Conservation (phyloP, 2,113 vertebrate species). For the Strix aluco region DNA sequence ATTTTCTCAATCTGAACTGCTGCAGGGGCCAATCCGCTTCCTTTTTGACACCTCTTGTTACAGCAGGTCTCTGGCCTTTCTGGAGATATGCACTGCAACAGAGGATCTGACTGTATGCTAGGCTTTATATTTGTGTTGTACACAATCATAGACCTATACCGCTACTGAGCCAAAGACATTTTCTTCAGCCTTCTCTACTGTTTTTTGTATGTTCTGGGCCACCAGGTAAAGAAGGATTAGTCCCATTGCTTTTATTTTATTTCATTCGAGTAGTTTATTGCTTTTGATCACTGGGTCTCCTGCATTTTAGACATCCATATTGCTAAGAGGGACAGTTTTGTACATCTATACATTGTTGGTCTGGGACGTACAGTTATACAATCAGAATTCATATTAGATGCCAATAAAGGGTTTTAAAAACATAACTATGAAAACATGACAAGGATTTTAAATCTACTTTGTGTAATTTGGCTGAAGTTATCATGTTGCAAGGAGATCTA, state of each 20-base stretch:
- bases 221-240: background rate
- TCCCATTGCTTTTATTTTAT: background rate
- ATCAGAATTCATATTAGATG: constrained; percentile 8
- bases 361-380: background rate
- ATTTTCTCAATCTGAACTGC: background rate
- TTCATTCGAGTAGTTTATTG: background rate
- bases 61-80: background rate
- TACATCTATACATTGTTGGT: background rate
- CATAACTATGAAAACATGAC: constrained; percentile 41
- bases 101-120: background rate
- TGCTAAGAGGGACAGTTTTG: background rate
- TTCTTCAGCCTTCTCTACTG: background rate
- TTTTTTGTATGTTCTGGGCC: background rate
- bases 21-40: background rate
- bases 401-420: constrained; percentile 54
- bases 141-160: rapidly evolving
- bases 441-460: constrained; percentile 41
- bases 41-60: background rate
- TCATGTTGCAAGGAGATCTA: constrained; percentile 56
- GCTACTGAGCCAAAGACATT: background rate
- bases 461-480: constrained; percentile 59
- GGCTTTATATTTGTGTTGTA: background rate
- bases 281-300: background rate
- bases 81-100: background rate
- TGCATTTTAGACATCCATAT: background rate